These are phyloP conservation scores for Hyperopisus bebe DNA, from an alignment of 2,113 vertebrate species.

Conservation along the genomic window DNA sequence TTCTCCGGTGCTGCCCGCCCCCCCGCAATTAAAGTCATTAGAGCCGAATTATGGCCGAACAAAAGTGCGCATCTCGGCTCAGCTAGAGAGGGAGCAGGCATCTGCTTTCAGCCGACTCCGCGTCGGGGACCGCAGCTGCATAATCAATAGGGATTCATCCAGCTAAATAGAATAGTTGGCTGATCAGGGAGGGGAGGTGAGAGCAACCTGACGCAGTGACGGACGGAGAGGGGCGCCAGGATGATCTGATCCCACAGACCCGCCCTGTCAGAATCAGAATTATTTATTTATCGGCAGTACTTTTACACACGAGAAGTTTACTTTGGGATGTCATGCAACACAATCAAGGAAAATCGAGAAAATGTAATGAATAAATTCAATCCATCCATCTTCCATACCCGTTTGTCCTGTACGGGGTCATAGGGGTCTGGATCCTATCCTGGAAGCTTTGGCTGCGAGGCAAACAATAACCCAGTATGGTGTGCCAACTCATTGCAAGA, in stretches of 20 bases:
- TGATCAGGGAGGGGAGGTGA: background rate
- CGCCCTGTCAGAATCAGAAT: background rate
- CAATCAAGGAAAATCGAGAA: background rate
- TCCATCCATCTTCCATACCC: background rate
- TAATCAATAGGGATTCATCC: slow-evolving; percentile 3
- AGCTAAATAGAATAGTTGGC: background rate
- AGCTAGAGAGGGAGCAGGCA: background rate
- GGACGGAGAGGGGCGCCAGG: background rate
- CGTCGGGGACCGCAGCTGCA: background rate
- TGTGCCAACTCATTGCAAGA: background rate
- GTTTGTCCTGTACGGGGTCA: background rate
- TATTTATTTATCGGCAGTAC: background rate
- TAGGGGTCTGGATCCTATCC: background rate
- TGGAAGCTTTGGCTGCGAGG: background rate
- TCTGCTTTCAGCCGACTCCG: background rate
- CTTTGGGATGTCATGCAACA: background rate
- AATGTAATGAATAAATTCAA: background rate
- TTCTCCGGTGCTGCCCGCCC: background rate
- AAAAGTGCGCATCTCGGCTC: background rate
- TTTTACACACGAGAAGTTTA: background rate
- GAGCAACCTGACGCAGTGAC: background rate
- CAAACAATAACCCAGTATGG: background rate
- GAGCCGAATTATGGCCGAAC: background rate
- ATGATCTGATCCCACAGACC: background rate
- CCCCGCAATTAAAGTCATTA: slow-evolving; percentile 18